Conservation (phyloP, 2,113 vertebrate genomes). For the Lepisosteus oculatus region DNA sequence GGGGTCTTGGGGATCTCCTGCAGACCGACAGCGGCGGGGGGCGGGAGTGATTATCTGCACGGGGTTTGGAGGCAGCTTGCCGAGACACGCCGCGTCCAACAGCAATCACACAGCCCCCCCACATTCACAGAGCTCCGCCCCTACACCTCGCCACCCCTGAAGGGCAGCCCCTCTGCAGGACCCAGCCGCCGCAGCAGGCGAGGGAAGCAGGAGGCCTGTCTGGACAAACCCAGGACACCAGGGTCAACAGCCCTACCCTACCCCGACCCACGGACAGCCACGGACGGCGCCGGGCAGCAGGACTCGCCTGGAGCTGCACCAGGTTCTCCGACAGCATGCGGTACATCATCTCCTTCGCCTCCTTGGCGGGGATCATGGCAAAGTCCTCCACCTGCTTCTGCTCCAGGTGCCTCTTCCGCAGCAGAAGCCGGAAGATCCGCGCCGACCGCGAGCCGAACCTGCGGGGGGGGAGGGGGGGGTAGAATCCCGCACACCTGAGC, state of each 20-base stretch:
- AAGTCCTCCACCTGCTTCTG: constrained; percentile 98
- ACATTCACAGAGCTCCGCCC: background rate
- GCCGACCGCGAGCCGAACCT: constrained; percentile 92
- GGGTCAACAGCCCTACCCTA: too few species aligned
- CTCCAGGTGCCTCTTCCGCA: constrained; percentile 85
- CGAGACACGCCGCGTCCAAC: background rate
- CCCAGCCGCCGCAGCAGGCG: too few species aligned
- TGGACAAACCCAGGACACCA: too few species aligned
- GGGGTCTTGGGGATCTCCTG: constrained; percentile 95
- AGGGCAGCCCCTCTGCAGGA: too few species aligned
- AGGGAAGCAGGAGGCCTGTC: too few species aligned
- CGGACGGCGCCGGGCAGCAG: too few species aligned
- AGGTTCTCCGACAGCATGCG: constrained; percentile 87
- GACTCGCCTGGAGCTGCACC: constrained; percentile 79
- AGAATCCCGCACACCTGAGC: background rate
- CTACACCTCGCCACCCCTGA: too few species aligned
- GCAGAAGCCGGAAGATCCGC: constrained; percentile 82
- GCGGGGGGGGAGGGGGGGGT: background rate
- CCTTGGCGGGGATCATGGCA: constrained; percentile 96
- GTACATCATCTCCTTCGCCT: constrained; percentile 97
- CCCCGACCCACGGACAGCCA: too few species aligned
- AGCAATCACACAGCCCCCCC: background rate
- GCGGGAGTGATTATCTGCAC: background rate
- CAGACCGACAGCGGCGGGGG: constrained; percentile 15
- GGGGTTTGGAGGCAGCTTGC: background rate